Percentiles rank a stretch among this genome's conserved stretches.
These are phyloP conservation scores for Frankliniella fusca DNA, from an alignment of 2,888 invertebrate species.

Conservation along the genomic window DNA sequence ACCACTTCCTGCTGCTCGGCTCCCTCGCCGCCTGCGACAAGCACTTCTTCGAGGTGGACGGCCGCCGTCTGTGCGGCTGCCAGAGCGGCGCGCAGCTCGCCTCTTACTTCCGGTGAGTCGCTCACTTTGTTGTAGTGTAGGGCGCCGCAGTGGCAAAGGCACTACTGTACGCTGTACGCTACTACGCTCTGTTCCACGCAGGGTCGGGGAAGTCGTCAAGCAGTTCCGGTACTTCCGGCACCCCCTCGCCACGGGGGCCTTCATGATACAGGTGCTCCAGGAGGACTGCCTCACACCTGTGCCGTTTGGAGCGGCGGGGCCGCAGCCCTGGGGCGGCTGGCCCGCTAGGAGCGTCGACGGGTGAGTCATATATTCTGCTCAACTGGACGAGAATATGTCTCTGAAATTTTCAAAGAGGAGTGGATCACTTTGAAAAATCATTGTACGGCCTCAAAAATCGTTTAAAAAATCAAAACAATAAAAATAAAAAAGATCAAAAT, in stretches of 20 bases:
- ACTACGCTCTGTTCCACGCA: not conserved
- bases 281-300: constrained; percentile 49
- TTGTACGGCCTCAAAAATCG: too few relatives aligned
- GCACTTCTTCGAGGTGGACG: constrained; percentile 56
- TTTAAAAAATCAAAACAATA: too few relatives aligned
- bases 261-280: constrained; percentile 52
- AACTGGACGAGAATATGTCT: not conserved
- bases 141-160: too few relatives aligned
- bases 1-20: constrained; percentile 54
- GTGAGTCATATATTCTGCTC: not conserved
- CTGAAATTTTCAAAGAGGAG: too few relatives aligned
- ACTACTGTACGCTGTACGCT: too few relatives aligned
- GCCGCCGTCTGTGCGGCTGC: constrained; percentile 57
- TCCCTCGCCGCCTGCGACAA: constrained; percentile 47
- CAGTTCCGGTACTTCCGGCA: constrained; percentile 45
- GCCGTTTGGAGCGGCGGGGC: not conserved
- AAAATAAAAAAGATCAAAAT: too few relatives aligned
- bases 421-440: too few relatives aligned
- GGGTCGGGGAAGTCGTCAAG: constrained; percentile 43
- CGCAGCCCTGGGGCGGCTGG: not conserved
- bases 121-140: too few relatives aligned
- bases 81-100: constrained; percentile 48
- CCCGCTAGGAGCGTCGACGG: not conserved
- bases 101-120: constrained; percentile 36
- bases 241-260: not conserved